These are phyloP conservation scores for Drosophila bocqueti DNA, from an alignment of 1,140 invertebrate species.

Conservation along the genomic window DNA sequence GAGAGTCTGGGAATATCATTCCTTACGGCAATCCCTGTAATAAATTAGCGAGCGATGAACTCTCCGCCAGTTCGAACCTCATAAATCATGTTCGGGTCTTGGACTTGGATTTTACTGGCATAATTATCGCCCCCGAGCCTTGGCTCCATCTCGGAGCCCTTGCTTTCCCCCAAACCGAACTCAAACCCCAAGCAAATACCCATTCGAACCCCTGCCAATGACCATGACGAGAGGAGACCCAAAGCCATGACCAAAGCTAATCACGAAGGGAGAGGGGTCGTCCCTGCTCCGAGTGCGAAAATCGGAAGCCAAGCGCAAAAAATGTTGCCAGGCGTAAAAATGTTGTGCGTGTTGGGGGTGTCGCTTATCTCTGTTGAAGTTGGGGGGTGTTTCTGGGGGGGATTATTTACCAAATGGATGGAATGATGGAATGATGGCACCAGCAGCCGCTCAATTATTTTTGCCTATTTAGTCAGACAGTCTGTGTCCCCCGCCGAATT, in stretches of 20 bases:
- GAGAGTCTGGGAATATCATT: not conserved
- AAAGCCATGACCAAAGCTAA: constrained; percentile 49
- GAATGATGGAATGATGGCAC: constrained; percentile 15
- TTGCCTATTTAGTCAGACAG: constrained; percentile 59
- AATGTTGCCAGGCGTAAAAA: constrained; percentile 42
- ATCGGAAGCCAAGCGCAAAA: constrained; percentile 48
- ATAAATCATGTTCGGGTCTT: constrained; percentile 73
- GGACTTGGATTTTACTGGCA: constrained; percentile 44
- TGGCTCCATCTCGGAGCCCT: not conserved
- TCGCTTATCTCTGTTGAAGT: constrained; percentile 58
- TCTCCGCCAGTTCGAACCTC: constrained; percentile 40
- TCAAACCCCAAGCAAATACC: not conserved
- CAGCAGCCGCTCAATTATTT: constrained; percentile 63
- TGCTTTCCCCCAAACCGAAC: not conserved
- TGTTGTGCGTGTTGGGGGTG: not conserved
- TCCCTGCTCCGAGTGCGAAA: not conserved
- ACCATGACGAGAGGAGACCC: constrained; percentile 38
- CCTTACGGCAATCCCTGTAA: constrained; percentile 40
- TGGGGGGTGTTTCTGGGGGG: constrained; percentile 1
- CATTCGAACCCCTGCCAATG: constrained; percentile 1
- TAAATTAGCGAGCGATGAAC: constrained; percentile 67
- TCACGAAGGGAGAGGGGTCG: constrained; percentile 4
- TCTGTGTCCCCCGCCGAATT: constrained; percentile 4
- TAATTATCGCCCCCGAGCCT: constrained; percentile 67
- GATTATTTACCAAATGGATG: not conserved